These are phyloP conservation scores for Perizoma affinitatum DNA, from an alignment of 2,888 invertebrate species.

Conservation along the genomic window DNA sequence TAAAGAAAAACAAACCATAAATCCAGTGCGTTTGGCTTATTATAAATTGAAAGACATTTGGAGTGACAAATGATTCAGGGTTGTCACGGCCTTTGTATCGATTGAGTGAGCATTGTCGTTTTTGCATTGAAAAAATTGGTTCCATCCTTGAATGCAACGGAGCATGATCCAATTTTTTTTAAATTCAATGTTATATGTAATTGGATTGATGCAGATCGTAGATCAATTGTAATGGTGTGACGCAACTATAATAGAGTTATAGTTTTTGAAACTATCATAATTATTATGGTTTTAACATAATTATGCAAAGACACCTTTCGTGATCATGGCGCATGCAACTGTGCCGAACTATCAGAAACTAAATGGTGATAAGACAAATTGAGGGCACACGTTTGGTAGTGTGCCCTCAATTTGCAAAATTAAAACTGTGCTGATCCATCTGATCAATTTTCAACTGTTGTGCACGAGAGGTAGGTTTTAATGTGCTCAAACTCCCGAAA, in stretches of 20 bases:
- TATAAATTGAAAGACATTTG: not conserved
- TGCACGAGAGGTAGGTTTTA: too few relatives aligned
- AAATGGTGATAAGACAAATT: too few relatives aligned
- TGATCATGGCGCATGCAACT: too few relatives aligned
- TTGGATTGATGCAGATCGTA: slow-evolving; percentile 23
- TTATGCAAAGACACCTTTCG: too few relatives aligned
- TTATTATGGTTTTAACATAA: too few relatives aligned
- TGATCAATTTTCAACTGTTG: too few relatives aligned
- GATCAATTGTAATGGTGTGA: slow-evolving; percentile 15
- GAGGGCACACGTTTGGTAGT: too few relatives aligned
- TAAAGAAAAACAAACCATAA: not conserved
- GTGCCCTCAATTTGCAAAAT: too few relatives aligned
- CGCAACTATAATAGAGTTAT: not conserved
- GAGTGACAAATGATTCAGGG: slow-evolving; percentile 20
- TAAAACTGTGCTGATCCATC: too few relatives aligned
- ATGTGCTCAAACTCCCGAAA: too few relatives aligned
- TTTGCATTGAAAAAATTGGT: slow-evolving; percentile 60
- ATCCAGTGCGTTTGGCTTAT: not conserved
- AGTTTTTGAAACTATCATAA: too few relatives aligned
- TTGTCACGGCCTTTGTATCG: slow-evolving; percentile 32
- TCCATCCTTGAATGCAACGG: slow-evolving; percentile 70
- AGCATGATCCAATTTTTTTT: slow-evolving; percentile 48
- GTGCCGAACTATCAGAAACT: too few relatives aligned
- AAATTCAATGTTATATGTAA: slow-evolving; percentile 42
- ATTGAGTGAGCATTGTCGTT: slow-evolving; percentile 51